A percentile compares a stretch with the other conserved stretches of the same genome.
These are phyloP conservation scores for Nezara viridula DNA, from an alignment of 2,888 invertebrate species.

Conservation along the genomic window DNA sequence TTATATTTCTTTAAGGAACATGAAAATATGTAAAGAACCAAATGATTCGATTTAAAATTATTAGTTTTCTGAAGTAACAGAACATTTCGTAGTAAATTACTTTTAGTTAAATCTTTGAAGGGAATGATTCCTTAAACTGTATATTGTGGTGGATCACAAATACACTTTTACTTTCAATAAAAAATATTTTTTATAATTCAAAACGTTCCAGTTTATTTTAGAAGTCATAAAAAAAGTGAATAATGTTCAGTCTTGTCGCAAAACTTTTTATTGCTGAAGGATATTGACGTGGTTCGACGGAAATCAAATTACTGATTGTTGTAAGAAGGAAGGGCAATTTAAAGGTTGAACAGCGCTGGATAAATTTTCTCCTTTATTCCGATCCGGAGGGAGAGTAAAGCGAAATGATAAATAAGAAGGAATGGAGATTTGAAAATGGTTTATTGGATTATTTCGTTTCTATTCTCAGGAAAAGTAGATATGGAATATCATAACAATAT, in stretches of 20 bases:
- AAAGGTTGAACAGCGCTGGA: background rate
- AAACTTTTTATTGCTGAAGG: background rate
- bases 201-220: background rate
- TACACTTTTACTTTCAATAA: too few species aligned
- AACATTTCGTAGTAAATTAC: too few species aligned
- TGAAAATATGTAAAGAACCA: too few species aligned
- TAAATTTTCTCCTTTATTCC: background rate
- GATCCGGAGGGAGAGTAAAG: background rate
- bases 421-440: background rate
- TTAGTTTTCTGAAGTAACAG: too few species aligned
- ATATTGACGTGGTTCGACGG: background rate
- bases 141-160: too few species aligned
- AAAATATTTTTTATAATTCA: background rate
- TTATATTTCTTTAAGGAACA: too few species aligned
- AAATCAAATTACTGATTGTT: slow-evolving; percentile 4
- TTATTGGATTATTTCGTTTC: background rate
- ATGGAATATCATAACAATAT: background rate
- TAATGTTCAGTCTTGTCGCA: background rate
- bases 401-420: background rate
- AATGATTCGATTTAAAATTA: too few species aligned
- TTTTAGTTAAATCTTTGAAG: too few species aligned
- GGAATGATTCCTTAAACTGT: too few species aligned
- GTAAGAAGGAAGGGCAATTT: background rate
- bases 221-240: background rate
- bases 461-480: background rate